phyloP scores from a whole-genome alignment of 64 coral and sea anemone genomes.

The Porites lutea region DNA sequence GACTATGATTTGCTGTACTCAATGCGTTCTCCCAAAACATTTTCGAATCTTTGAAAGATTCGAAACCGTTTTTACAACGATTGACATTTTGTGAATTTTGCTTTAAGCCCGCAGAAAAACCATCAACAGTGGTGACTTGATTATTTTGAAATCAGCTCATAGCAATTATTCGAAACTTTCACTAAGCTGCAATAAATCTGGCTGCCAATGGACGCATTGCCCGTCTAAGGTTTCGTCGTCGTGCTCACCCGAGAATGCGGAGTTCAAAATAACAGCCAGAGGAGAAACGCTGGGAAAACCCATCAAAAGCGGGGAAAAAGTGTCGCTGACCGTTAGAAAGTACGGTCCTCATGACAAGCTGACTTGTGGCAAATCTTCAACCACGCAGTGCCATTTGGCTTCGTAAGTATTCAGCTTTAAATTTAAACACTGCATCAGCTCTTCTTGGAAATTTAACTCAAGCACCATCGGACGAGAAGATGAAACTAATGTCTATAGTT shows the following conservation, averaged over 20 bases:
- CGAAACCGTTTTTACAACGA: too few relatives aligned
- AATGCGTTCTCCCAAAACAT: not conserved
- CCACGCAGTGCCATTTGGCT: not conserved
- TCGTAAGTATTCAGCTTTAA: conserved; percentile 34
- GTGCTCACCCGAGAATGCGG: not conserved
- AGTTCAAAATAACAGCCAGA: conserved; percentile 20
- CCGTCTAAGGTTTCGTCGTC: not conserved
- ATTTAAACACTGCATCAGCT: too few relatives aligned
- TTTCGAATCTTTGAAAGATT: too few relatives aligned
- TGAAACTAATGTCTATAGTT: too few relatives aligned
- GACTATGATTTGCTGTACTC: too few relatives aligned
- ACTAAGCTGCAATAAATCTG: not conserved
- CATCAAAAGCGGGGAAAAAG: conserved; percentile 51
- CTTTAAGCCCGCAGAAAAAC: not conserved
- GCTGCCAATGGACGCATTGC: not conserved
- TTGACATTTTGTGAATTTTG: not conserved
- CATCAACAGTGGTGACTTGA: conserved; percentile 15
- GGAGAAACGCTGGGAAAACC: conserved; percentile 30
- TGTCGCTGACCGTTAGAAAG: not conserved
- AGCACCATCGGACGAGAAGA: too few relatives aligned
- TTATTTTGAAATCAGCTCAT: not conserved
- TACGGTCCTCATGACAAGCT: conserved; percentile 7
- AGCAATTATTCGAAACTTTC: not conserved
- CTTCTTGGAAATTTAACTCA: too few relatives aligned
- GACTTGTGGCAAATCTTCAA: not conserved